Base-by-base conservation (phyloP, 2,797 vertebrate genomes). In the Neoniphon sammara region DNA sequence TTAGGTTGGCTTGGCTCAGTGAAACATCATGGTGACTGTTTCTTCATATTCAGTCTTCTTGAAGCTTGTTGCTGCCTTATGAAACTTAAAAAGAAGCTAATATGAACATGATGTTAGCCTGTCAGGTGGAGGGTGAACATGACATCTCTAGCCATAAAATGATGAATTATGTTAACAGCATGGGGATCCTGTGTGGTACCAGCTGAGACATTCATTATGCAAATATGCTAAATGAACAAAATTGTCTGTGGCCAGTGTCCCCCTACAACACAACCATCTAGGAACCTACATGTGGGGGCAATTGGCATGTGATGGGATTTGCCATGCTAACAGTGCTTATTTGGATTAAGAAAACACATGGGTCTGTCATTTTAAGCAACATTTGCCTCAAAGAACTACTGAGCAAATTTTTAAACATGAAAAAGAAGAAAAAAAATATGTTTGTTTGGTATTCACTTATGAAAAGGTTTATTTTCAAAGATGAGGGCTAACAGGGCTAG, bases 221-320 rank as follows among this genome's bases (percentile, higher is more conserved):
- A 86, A 88, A 91, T 85, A 81, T 63, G 82, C 76, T 87, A 89
- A 90, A 87, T 81, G 71, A 83, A 86, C 73, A 59, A 86, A 85
- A 88, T 81, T 73, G 75, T 84, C 59, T 70, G 60, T 64, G 73
- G 56, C 71, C 54, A 63, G 66, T 42, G 71, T 82, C 60, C 60
- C 31, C 72, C n/a, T 73, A 63, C 66, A 39, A 18, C 2, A 23
- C 55, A 11, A 11, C 46, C 46, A 47, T 18, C 46, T 36, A 25
- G n/a, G 25, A 46, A 63, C 17, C n/a, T 53, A 20, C 20, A 46
- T 23, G n/a, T 1, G 21, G 58, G 25, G 39, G 20, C 2, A 4
- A 69, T 6, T 10, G 75, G 47, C 47, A 50, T 66, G 74, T 75
- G 49, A 15, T 53, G 80, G 84, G 78, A 82, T 50, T 56, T 78